These are phyloP conservation scores for Sylvilagus floridanus DNA, from an alignment of 2,797 vertebrate species.

Conservation along the genomic window DNA sequence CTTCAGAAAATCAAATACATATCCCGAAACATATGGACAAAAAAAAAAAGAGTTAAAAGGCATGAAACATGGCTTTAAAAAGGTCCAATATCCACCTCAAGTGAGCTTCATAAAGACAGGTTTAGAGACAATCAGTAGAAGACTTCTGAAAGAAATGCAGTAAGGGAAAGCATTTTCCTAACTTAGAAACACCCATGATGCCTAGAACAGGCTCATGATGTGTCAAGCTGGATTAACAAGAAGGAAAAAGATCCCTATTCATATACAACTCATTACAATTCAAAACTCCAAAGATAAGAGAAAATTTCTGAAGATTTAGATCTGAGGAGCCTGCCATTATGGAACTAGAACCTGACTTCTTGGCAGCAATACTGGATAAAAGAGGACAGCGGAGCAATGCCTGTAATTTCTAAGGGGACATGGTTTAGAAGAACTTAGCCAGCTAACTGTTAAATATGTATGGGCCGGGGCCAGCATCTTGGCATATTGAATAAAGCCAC, in stretches of 20 bases:
- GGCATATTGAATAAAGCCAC: too few species aligned
- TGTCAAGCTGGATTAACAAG: not conserved
- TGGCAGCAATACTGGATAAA: not conserved
- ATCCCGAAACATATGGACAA: not conserved
- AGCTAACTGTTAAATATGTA: not conserved
- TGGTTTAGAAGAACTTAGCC: conserved; percentile 31
- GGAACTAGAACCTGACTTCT: not conserved
- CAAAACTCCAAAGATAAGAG: conserved; percentile 24
- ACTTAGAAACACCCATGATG: not conserved
- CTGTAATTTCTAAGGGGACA: conserved; percentile 13
- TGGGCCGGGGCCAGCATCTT: too few species aligned
- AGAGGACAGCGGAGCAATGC: not conserved
- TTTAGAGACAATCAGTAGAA: not conserved
- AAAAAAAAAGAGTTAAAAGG: not conserved
- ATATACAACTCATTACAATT: not conserved
- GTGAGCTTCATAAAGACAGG: not conserved
- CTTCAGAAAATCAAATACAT: not conserved
- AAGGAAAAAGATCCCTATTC: not conserved
- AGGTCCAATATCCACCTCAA: not conserved
- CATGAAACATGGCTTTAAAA: not conserved
- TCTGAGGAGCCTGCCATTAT: not conserved
- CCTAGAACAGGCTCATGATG: not conserved
- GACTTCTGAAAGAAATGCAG: conserved; percentile 15
- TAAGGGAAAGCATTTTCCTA: not conserved
- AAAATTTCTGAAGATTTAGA: not conserved